phyloP scores from a whole-genome alignment of 2,888 invertebrate species.

The Melinopterus prodromus region DNA sequence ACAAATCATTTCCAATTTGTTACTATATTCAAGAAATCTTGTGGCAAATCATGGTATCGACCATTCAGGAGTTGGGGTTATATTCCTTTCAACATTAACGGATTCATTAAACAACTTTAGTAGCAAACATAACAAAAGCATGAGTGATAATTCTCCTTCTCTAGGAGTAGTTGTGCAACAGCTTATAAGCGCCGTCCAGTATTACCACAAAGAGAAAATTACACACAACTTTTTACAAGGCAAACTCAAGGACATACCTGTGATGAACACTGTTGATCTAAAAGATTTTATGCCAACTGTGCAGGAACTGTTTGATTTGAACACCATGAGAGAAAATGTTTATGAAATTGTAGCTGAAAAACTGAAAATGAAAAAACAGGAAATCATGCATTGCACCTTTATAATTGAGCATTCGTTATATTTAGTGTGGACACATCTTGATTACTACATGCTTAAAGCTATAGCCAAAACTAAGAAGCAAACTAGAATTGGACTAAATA shows the following conservation, averaged over 20 bases:
- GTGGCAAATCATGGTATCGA: constrained; percentile 66
- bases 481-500: constrained; percentile 43
- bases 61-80: constrained; percentile 63
- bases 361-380: constrained; percentile 66
- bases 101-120: constrained; percentile 53
- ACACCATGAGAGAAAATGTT: constrained; percentile 53
- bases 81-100: constrained; percentile 64
- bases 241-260: constrained; percentile 62
- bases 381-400: constrained; percentile 69
- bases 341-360: constrained; percentile 64
- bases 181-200: constrained; percentile 65
- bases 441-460: constrained; percentile 73
- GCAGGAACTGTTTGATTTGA: constrained; percentile 50
- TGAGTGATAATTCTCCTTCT: constrained; percentile 59
- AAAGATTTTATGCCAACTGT: constrained; percentile 61
- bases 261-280: constrained; percentile 67
- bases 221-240: constrained; percentile 62
- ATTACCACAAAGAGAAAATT: constrained; percentile 63
- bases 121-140: constrained; percentile 47
- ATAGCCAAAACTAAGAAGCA: constrained; percentile 60
- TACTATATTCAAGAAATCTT: constrained; percentile 75
- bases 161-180: constrained; percentile 66
- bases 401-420: constrained; percentile 78
- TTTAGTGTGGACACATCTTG: constrained; percentile 80
- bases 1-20: constrained; percentile 76